Evolutionary conservation across 92 coral and sea anemone species (phyloP).

Genomic region (Hydrozoanthus gracilis): DNA sequence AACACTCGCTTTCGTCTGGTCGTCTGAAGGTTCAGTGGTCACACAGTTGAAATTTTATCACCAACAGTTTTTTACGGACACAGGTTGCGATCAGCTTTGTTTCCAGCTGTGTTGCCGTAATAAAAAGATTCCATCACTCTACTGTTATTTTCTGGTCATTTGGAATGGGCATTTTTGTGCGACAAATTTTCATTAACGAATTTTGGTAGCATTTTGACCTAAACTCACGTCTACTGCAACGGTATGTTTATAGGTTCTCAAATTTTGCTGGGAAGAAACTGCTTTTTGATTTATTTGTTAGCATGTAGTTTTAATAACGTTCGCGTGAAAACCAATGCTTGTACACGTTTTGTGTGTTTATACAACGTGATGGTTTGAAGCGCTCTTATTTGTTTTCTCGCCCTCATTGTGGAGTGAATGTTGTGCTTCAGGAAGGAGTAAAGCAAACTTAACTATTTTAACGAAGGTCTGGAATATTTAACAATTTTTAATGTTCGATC

Average conservation of each 20-base stretch:
- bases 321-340: slow-evolving; percentile 17
- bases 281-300: not conserved
- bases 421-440: not conserved
- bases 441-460: not conserved
- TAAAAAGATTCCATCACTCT: not conserved
- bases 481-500: not conserved
- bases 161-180: not conserved
- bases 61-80: not conserved
- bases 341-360: slow-evolving; percentile 3
- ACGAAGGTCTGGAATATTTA: not conserved
- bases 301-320: not conserved
- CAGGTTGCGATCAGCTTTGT: not conserved
- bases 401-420: slow-evolving; percentile 24
- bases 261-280: slow-evolving; percentile 1
- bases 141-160: not conserved
- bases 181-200: slow-evolving; percentile 18
- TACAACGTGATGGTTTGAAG: slow-evolving; percentile 31
- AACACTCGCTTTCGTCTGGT: not conserved
- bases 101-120: slow-evolving; percentile 27
- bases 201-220: not conserved
- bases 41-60: slow-evolving; percentile 17
- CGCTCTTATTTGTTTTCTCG: slow-evolving; percentile 29
- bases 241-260: not conserved
- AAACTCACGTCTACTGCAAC: not conserved
- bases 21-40: not conserved